A percentile compares a stretch with the other conserved stretches of the same genome.
These are phyloP conservation scores for Pomatostomus ruficeps DNA, from an alignment of 2,113 vertebrate genomes.

Conservation along the genomic window DNA sequence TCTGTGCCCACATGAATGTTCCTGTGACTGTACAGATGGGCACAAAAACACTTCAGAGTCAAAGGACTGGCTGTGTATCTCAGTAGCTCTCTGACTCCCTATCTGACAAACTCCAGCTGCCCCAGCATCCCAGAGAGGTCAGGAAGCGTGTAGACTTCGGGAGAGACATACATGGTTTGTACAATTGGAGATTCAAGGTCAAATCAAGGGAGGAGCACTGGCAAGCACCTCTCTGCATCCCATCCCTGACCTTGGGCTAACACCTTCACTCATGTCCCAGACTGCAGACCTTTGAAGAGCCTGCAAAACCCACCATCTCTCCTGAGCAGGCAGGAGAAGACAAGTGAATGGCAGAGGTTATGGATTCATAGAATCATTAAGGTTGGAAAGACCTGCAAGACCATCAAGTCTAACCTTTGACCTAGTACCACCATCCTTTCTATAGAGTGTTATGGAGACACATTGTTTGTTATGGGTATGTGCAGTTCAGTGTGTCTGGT, in stretches of 20 bases:
- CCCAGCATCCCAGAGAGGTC: background rate
- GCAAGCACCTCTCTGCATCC: background rate
- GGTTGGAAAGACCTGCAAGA: background rate
- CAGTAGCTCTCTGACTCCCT: background rate
- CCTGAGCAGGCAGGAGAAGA: background rate
- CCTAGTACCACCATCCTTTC: background rate
- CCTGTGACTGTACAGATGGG: background rate
- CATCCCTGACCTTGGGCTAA: background rate
- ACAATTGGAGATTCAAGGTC: background rate
- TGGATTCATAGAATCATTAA: background rate
- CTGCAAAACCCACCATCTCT: background rate
- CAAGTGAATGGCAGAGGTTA: background rate
- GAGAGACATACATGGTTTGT: background rate
- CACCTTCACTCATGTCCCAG: background rate
- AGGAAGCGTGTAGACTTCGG: accelerated
- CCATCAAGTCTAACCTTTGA: background rate
- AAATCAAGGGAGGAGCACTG: background rate
- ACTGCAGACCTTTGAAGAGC: background rate
- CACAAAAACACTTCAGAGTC: background rate
- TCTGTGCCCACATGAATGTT: background rate
- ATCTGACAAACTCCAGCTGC: accelerated
- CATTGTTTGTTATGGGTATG: background rate
- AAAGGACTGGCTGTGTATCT: background rate
- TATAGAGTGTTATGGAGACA: background rate
- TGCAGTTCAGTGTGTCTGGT: background rate